These are phyloP conservation scores for Trichogramma pretiosum DNA, from an alignment of 1,140 invertebrate species.

Conservation along the genomic window DNA sequence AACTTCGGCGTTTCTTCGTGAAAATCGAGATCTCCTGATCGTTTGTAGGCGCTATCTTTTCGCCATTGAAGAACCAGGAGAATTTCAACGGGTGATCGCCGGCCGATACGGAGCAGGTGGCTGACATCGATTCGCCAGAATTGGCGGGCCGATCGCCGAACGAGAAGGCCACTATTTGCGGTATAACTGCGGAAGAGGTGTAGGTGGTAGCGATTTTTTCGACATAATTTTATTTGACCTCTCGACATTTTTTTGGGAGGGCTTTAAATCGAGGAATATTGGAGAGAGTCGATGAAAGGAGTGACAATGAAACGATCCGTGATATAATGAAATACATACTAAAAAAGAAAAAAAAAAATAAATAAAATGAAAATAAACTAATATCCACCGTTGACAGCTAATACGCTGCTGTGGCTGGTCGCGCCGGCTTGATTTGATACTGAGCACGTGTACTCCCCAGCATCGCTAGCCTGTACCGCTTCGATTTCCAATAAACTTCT, in stretches of 20 bases:
- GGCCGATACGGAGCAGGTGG: slow-evolving; percentile 50
- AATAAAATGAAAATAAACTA: no score
- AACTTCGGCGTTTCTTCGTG: neutral
- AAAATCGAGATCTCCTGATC: neutral
- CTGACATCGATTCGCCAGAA: slow-evolving; percentile 59
- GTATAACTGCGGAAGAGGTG: no score
- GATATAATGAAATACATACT: neutral
- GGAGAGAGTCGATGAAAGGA: slow-evolving; percentile 45
- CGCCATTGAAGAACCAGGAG: slow-evolving; percentile 59
- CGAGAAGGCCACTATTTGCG: slow-evolving; percentile 55
- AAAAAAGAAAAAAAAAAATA: no score
- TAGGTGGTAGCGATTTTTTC: no score
- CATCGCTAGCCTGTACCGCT: slow-evolving; percentile 48
- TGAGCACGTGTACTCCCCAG: slow-evolving; percentile 60
- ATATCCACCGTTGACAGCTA: slow-evolving; percentile 59
- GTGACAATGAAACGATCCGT: neutral
- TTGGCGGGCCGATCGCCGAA: slow-evolving; percentile 57
- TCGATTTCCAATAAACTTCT: slow-evolving; percentile 53
- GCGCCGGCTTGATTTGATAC: slow-evolving; percentile 56
- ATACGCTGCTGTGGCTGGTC: slow-evolving; percentile 52
- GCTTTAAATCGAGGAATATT: slow-evolving; percentile 55
- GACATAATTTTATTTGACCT: no score
- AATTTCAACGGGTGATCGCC: slow-evolving; percentile 38
- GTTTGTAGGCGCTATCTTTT: no score
- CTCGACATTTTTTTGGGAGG: no score